Evolutionary conservation across 2,888 invertebrate species (phyloP).

Genomic region (Liodrosophila aerea): DNA sequence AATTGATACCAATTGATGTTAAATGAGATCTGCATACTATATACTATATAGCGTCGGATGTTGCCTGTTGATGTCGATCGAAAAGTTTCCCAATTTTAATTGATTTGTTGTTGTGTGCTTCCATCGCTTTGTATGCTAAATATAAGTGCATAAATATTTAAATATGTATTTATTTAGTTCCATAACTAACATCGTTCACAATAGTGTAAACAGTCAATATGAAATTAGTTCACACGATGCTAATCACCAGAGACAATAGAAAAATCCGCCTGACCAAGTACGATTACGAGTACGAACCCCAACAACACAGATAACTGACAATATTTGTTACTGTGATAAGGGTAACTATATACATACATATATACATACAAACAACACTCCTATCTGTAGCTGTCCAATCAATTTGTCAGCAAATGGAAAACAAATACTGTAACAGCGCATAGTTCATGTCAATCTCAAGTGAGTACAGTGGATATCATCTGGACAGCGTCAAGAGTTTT

Average conservation of each 20-base stretch:
- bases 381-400: slow-evolving; percentile 29
- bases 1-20: slow-evolving; percentile 71
- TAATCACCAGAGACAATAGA: slow-evolving; percentile 48
- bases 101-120: slow-evolving; percentile 47
- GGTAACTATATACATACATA: slow-evolving; percentile 10
- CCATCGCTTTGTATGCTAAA: not conserved
- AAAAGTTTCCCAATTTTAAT: slow-evolving; percentile 35
- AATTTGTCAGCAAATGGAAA: slow-evolving; percentile 45
- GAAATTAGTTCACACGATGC: slow-evolving; percentile 39
- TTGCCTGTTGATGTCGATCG: not conserved
- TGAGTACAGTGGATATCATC: slow-evolving; percentile 5
- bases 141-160: slow-evolving; percentile 5
- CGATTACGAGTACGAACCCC: slow-evolving; percentile 24
- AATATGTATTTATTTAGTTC: not conserved
- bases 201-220: slow-evolving; percentile 35
- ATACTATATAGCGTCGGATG: slow-evolving; percentile 36
- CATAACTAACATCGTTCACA: slow-evolving; percentile 5
- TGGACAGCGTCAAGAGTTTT: not conserved
- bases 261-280: slow-evolving; percentile 27
- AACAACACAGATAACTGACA: slow-evolving; percentile 27
- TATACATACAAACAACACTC: no score
- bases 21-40: slow-evolving; percentile 58
- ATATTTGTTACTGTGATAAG: slow-evolving; percentile 34
- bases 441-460: slow-evolving; percentile 58
- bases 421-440: slow-evolving; percentile 34